These are phyloP conservation scores for Rhabdophis nuchalis DNA, from an alignment of 2,797 vertebrate species.

Conservation along the genomic window DNA sequence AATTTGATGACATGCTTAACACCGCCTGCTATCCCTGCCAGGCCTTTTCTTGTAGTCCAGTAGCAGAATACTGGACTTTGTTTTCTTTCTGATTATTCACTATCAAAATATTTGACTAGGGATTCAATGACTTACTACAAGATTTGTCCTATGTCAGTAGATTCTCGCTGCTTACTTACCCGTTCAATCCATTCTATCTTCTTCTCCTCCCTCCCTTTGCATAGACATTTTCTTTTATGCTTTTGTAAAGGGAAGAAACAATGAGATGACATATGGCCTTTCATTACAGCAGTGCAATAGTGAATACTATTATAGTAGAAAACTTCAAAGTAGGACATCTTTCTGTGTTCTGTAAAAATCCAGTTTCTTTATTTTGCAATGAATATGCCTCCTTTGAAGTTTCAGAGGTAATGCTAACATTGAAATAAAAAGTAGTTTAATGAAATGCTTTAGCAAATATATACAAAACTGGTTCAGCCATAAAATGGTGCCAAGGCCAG, in stretches of 20 bases:
- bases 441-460: background rate
- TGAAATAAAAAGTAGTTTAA: background rate
- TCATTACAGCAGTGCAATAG: slow-evolving; percentile 13
- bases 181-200: background rate
- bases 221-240: background rate
- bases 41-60: background rate
- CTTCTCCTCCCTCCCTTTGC: background rate
- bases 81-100: background rate
- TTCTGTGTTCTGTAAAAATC: background rate
- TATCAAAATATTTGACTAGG: background rate
- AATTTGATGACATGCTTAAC: background rate
- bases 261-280: slow-evolving; percentile 5
- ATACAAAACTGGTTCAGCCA: background rate
- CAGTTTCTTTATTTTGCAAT: background rate
- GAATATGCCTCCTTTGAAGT: rapidly evolving
- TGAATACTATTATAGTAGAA: slow-evolving; percentile 32
- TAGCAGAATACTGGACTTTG: background rate
- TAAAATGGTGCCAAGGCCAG: background rate
- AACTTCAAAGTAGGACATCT: slow-evolving; percentile 30
- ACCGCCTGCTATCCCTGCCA: background rate
- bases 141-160: slow-evolving; percentile 3
- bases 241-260: slow-evolving; percentile 22
- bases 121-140: background rate
- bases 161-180: background rate
- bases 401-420: background rate